phyloP scores from a whole-genome alignment of 1,140 invertebrate species.

The Chionoecetes opilio region DNA sequence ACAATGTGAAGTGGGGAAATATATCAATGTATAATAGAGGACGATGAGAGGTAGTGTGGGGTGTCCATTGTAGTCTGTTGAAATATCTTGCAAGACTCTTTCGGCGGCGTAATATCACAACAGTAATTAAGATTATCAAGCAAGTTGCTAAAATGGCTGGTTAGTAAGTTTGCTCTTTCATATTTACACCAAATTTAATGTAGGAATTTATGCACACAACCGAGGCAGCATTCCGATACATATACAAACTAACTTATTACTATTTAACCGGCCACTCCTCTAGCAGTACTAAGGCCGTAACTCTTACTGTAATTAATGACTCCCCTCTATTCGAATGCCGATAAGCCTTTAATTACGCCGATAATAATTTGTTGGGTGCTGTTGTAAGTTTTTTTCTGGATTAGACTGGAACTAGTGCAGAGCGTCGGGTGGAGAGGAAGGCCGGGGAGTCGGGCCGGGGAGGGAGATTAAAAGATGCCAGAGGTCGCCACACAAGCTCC shows the following conservation, averaged over 20 bases:
- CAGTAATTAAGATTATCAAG: background rate
- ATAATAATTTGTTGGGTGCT: background rate
- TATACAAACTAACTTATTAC: background rate
- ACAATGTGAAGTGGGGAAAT: background rate
- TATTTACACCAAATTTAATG: background rate
- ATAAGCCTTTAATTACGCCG: background rate
- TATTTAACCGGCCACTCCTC: slow-evolving; percentile 29
- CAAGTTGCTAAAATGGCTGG: background rate
- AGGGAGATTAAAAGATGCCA: background rate
- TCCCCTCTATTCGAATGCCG: slow-evolving; percentile 4
- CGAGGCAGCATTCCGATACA: background rate
- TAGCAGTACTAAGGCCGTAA: background rate
- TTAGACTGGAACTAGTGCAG: slow-evolving; percentile 28
- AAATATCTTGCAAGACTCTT: background rate
- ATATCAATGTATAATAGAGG: background rate
- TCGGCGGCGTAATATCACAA: slow-evolving; percentile 3
- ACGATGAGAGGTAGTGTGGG: slow-evolving; percentile 3
- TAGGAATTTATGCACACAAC: background rate
- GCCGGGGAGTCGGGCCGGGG: background rate
- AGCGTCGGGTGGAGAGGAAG: background rate
- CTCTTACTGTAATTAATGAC: slow-evolving; percentile 10
- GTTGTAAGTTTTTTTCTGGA: slow-evolving; percentile 13
- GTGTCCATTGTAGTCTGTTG: slow-evolving; percentile 4
- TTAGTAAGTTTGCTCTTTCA: background rate
- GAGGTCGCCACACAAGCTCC: background rate